Evolutionary conservation across 2,797 vertebrate species (phyloP).

Genomic region (Apogon hyalosoma): DNA sequence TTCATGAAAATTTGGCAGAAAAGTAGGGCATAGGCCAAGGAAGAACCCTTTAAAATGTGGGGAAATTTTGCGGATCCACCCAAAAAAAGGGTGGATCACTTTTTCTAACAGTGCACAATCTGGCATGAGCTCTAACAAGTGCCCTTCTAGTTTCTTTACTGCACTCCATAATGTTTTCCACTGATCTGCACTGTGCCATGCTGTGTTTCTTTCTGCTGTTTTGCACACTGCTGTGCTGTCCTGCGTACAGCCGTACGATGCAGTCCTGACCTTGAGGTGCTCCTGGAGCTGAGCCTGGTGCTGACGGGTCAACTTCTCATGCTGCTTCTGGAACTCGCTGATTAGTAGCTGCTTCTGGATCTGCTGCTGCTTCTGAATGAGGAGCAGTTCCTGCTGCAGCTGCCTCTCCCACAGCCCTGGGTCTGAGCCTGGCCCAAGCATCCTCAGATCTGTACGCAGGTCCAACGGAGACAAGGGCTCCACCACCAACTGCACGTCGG

Average conservation of each 20-base stretch:
- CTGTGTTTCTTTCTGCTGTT: conserved; percentile 52
- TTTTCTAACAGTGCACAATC: too few species aligned
- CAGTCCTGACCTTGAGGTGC: conserved; percentile 93
- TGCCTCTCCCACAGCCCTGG: conserved; percentile 93
- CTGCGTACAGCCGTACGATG: conserved; percentile 34
- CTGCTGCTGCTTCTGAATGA: conserved; percentile 99
- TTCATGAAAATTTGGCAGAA: too few species aligned
- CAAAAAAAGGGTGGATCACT: too few species aligned
- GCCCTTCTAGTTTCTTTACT: neutral
- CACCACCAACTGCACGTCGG: conserved; percentile 88
- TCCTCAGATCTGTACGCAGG: conserved; percentile 94
- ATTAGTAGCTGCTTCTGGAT: conserved; percentile 99
- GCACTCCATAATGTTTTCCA: conserved; percentile 48
- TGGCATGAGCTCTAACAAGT: too few species aligned
- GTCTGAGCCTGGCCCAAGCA: conserved; percentile 93
- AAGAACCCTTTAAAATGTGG: too few species aligned
- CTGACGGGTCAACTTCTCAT: conserved; percentile 96
- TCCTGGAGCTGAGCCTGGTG: conserved; percentile 99
- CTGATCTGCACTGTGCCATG: conserved; percentile 54
- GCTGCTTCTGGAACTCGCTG: conserved; percentile 98
- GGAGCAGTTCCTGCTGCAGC: conserved; percentile 95
- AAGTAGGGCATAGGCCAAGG: too few species aligned
- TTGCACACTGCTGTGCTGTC: conserved; percentile 43
- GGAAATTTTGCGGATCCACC: too few species aligned
- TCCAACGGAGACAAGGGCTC: conserved; percentile 93